Base-by-base conservation (phyloP, 2,797 vertebrate species). In the Labroides dimidiatus region DNA sequence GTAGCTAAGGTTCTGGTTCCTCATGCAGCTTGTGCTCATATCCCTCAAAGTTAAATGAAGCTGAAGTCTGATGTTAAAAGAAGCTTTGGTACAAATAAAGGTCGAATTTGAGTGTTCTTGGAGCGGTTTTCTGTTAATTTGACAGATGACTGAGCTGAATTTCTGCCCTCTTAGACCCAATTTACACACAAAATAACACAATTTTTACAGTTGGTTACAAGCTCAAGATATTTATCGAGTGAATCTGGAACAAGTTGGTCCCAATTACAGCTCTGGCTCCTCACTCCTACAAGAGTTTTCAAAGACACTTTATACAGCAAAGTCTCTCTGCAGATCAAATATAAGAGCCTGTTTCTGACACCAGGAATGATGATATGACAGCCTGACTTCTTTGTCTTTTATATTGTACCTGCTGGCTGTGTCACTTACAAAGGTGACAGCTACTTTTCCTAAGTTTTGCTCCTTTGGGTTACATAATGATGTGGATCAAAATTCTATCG, bases 191-290 rank as follows among this genome's bases (percentile, higher is more conserved):
- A 17, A 33, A 41, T 12, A 5, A 27, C 16, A 24, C 43, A 19
- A 17, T 19, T 52, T 24, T 30, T 36, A 23, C 47, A 42, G 14
- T 39, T 64, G 15, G 21, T 53, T 66, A 65, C 27, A 39, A 42
- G 41, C 5, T 45, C 14, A 27, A 57, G 8, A 64, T 27, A 50
- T 72, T 21, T 48, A 39, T 53, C 20, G 33, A 50, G 30, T 66
- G 53, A 64, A 49, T 45, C 21, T 27, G 23, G 13, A 48, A 10
- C 17, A 52, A 36, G 51, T 20, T 65, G 21, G 19, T 15, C 61
- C 44, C 15, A 55, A 39, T 30, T 68, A 44, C 30, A 55, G 37
- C 17, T 52, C 24, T 59, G 30, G n/a, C 21, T 67, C 54, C 19
- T 57, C 43, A 19, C n/a, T 1, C 52, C 41, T 4, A 36, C 12